Conservation (phyloP, 2,888 invertebrate genomes). For the Cylloceria caligata region DNA sequence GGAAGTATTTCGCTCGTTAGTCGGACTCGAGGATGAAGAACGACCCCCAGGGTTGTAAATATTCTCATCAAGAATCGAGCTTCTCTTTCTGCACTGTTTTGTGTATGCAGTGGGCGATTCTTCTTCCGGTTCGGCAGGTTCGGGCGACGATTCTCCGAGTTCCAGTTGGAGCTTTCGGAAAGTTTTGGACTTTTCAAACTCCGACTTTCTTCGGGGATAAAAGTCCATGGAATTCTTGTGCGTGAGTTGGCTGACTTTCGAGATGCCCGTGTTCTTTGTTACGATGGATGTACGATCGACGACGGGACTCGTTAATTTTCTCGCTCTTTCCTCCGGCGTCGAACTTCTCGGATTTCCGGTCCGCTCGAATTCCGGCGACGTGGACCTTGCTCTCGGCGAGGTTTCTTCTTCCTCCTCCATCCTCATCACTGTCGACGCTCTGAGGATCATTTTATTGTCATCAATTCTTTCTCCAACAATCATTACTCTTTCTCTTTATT, state of each 20-base stretch:
- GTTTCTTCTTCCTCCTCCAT: slow-evolving; percentile 52
- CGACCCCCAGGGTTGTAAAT: slow-evolving; percentile 35
- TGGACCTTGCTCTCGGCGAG: slow-evolving; percentile 41
- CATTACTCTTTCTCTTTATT: slow-evolving; percentile 20
- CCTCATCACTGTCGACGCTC: slow-evolving; percentile 60
- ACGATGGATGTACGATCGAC: slow-evolving; percentile 18
- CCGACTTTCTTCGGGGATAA: slow-evolving; percentile 67
- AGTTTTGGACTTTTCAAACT: slow-evolving; percentile 67
- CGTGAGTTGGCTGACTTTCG: slow-evolving; percentile 62
- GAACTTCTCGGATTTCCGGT: slow-evolving; percentile 40
- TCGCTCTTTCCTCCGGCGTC: slow-evolving; percentile 31
- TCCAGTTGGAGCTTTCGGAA: slow-evolving; percentile 65
- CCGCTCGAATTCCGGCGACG: slow-evolving; percentile 46
- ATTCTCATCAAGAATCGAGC: slow-evolving; percentile 43
- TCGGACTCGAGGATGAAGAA: slow-evolving; percentile 49
- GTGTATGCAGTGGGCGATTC: neutral
- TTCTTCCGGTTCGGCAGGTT: slow-evolving; percentile 56
- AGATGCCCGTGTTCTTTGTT: slow-evolving; percentile 40
- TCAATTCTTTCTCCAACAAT: slow-evolving; percentile 40
- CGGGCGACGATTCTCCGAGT: slow-evolving; percentile 63
- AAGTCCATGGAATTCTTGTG: slow-evolving; percentile 58
- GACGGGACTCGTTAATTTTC: slow-evolving; percentile 21
- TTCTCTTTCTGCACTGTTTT: slow-evolving; percentile 32
- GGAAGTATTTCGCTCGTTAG: slow-evolving; percentile 1
- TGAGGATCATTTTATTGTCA: slow-evolving; percentile 60